phyloP scores from a whole-genome alignment of 2,888 invertebrate genomes.

The Nemapogon koenigi region DNA sequence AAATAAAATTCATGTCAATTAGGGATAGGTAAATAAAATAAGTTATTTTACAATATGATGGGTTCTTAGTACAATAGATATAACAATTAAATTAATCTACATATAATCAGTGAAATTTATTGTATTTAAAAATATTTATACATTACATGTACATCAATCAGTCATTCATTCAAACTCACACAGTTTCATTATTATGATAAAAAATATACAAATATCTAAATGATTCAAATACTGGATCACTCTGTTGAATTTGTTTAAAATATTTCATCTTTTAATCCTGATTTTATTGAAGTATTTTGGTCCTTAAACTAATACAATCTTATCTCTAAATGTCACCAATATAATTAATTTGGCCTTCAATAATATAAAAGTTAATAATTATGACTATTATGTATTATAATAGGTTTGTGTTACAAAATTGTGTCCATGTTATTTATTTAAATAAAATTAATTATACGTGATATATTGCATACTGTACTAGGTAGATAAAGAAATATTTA shows the following conservation, averaged over 20 bases:
- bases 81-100: neutral
- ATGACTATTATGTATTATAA: no score
- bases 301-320: neutral
- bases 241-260: neutral
- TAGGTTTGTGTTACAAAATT: neutral
- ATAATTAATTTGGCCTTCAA: neutral
- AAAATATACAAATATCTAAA: slow-evolving; percentile 1
- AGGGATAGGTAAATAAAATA: slow-evolving; percentile 2
- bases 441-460: no score
- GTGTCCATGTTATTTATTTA: neutral
- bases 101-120: no score
- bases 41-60: slow-evolving; percentile 6
- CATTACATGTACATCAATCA: slow-evolving; percentile 5
- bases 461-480: no score
- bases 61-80: neutral
- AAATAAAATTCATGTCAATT: no score
- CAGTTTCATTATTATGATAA: neutral
- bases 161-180: slow-evolving; percentile 1
- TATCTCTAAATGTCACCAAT: neutral
- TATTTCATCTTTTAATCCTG: neutral
- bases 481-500: neutral
- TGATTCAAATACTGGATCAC: neutral
- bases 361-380: neutral
- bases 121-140: no score
- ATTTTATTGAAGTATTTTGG: neutral